Percentiles rank a stretch among this genome's conserved stretches.
These are phyloP conservation scores for Stenurella melanura DNA, from an alignment of 2,888 invertebrate genomes.

Conservation along the genomic window DNA sequence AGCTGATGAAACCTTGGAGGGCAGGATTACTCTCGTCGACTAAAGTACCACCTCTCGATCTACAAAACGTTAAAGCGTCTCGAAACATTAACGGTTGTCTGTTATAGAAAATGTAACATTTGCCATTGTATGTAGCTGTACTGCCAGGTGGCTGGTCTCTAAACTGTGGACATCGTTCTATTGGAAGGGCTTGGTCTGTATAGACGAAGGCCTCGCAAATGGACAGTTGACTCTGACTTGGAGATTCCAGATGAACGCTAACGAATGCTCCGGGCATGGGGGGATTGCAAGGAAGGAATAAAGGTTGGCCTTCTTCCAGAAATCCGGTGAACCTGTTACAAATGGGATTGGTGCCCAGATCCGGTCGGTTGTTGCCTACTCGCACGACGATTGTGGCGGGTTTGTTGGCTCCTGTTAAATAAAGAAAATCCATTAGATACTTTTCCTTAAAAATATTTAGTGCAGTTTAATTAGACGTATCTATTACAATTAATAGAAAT, in stretches of 20 bases:
- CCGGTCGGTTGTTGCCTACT: slow-evolving; percentile 94
- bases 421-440: slow-evolving; percentile 12
- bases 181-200: slow-evolving; percentile 92
- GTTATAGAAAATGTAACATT: slow-evolving; percentile 95
- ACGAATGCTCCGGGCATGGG: slow-evolving; percentile 97
- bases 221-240: slow-evolving; percentile 84
- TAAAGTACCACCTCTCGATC: slow-evolving; percentile 85
- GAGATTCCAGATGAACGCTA: slow-evolving; percentile 90
- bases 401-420: slow-evolving; percentile 80
- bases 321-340: slow-evolving; percentile 93
- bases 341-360: slow-evolving; percentile 92
- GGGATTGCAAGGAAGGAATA: slow-evolving; percentile 94
- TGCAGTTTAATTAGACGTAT: too few species aligned
- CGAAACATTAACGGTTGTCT: slow-evolving; percentile 87
- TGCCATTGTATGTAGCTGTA: slow-evolving; percentile 94
- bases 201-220: slow-evolving; percentile 96
- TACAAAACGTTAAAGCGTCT: slow-evolving; percentile 87
- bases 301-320: slow-evolving; percentile 91
- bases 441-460: too few species aligned
- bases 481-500: too few species aligned
- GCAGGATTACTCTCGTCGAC: slow-evolving; percentile 96
- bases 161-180: slow-evolving; percentile 94
- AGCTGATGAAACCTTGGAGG: slow-evolving; percentile 93
- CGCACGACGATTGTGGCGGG: slow-evolving; percentile 91
- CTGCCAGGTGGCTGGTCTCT: slow-evolving; percentile 94